Evolutionary conservation across 1,140 invertebrate species (phyloP).

Genomic region (Conus betulinus): DNA sequence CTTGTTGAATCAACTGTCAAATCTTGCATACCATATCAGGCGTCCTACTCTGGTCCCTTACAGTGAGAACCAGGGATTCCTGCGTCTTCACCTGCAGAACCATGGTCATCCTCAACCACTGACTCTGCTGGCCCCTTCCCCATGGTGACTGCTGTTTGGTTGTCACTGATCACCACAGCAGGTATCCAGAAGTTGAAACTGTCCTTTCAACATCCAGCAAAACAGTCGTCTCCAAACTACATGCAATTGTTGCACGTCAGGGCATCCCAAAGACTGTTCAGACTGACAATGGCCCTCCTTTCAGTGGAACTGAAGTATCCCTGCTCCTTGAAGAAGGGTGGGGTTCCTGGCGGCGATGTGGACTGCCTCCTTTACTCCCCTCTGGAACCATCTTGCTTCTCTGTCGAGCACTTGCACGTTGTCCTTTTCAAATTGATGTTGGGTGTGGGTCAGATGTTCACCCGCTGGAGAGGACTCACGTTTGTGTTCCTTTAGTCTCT

Average conservation of each 20-base stretch:
- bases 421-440: too few species aligned
- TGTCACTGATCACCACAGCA: slow-evolving; percentile 14
- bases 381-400: too few species aligned
- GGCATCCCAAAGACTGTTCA: slow-evolving; percentile 35
- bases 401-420: too few species aligned
- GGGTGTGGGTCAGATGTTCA: too few species aligned
- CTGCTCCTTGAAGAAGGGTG: too few species aligned
- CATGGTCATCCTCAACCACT: slow-evolving; percentile 50
- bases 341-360: too few species aligned
- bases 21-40: slow-evolving; percentile 60
- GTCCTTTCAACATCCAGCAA: slow-evolving; percentile 45
- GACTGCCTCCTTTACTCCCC: too few species aligned
- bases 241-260: slow-evolving; percentile 44
- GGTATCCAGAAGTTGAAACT: slow-evolving; percentile 28
- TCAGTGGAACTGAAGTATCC: neutral
- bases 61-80: slow-evolving; percentile 53
- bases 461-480: too few species aligned
- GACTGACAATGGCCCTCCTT: slow-evolving; percentile 52
- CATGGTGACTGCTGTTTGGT: slow-evolving; percentile 54
- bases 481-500: too few species aligned
- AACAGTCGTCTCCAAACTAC: slow-evolving; percentile 36
- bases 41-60: slow-evolving; percentile 26
- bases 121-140: slow-evolving; percentile 59
- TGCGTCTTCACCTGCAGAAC: slow-evolving; percentile 44
- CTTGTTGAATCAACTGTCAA: slow-evolving; percentile 55